Conservation (phyloP, 1,140 invertebrate species). For the Drosophila suzukii region DNA sequence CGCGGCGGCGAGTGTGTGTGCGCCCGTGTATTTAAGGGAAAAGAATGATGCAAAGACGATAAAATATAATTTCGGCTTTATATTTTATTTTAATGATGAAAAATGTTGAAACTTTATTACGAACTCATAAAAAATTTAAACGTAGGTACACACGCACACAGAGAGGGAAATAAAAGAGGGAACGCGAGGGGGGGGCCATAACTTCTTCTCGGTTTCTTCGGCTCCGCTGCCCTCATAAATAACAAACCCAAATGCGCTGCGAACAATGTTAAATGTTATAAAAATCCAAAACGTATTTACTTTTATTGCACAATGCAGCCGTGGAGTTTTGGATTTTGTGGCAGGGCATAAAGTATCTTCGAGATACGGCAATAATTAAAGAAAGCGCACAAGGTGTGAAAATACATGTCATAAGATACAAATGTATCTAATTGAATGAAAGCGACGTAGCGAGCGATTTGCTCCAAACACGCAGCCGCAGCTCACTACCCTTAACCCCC, state of each 20-base stretch:
- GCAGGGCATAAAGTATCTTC: conserved; percentile 63
- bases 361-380: conserved; percentile 59
- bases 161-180: conserved; percentile 3
- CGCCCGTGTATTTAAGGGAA: conserved; percentile 73
- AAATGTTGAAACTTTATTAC: conserved; percentile 84
- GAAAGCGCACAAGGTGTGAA: conserved; percentile 76
- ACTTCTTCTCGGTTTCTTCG: conserved; percentile 40
- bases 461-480: conserved; percentile 67
- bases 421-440: conserved; percentile 83
- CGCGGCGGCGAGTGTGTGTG: conserved; percentile 60
- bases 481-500: background rate
- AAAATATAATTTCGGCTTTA: conserved; percentile 84
- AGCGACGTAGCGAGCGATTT: conserved; percentile 65
- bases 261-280: conserved; percentile 77
- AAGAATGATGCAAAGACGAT: conserved; percentile 84
- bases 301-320: conserved; percentile 74
- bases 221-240: conserved; percentile 63
- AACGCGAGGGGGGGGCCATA: conserved; percentile 10
- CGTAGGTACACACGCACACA: conserved; percentile 72
- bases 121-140: conserved; percentile 83
- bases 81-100: conserved; percentile 84
- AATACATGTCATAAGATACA: conserved; percentile 83
- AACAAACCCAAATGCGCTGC: conserved; percentile 60
- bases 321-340: conserved; percentile 28
- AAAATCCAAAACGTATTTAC: conserved; percentile 75